A percentile compares a stretch with the other conserved stretches of the same genome.
Conservation (phyloP, 2,797 vertebrate species). For the Hozukius guyotensis region DNA sequence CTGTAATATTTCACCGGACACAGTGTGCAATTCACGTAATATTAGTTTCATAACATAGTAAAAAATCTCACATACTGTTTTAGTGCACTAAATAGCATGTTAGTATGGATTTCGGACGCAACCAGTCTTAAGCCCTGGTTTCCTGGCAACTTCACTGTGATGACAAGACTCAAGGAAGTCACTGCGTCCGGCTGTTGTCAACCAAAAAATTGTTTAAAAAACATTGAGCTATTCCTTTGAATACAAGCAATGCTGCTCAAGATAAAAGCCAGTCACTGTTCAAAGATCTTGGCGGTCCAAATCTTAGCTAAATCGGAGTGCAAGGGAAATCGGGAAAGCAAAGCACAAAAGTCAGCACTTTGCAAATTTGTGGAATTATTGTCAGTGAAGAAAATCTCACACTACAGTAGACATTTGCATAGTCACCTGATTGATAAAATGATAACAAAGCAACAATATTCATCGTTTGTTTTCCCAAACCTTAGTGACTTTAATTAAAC, state of each 20-base stretch:
- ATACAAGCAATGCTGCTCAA: background rate
- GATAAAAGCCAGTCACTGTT: background rate
- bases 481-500: conserved; percentile 9
- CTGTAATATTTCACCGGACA: no score
- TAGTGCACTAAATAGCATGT: no score
- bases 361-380: background rate
- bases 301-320: background rate
- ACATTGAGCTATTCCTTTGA: background rate
- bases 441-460: background rate
- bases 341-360: background rate
- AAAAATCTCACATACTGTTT: no score
- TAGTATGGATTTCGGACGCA: no score
- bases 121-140: background rate
- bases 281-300: background rate
- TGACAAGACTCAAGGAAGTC: background rate
- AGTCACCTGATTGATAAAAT: background rate
- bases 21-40: rapidly evolving
- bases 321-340: background rate
- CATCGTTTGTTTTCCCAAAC: background rate
- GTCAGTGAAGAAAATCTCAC: background rate
- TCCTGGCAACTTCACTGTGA: background rate
- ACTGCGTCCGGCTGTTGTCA: background rate
- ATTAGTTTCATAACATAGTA: no score
- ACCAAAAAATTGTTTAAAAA: background rate
- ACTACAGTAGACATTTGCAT: background rate